Evolutionary conservation across 1,140 invertebrate genomes (phyloP).

Genomic region (Drosophila parvula): DNA sequence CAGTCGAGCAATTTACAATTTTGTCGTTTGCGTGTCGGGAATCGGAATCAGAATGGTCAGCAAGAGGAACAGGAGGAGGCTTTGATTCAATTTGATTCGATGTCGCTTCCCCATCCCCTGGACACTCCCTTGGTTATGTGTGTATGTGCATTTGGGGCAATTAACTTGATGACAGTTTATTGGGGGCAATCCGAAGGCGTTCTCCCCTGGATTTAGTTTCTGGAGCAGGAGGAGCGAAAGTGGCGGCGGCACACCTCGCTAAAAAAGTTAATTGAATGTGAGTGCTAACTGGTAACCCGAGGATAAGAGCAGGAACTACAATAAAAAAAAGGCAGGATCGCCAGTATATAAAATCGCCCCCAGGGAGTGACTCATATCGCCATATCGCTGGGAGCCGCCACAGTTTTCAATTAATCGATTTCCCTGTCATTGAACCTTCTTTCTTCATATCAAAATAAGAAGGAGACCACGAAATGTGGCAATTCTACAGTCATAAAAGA

Average conservation of each 20-base stretch:
- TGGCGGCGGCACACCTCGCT: conserved; percentile 37
- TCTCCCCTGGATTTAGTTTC: neutral
- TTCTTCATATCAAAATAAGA: conserved; percentile 27
- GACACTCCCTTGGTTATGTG: conserved; percentile 48
- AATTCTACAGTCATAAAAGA: conserved; percentile 4
- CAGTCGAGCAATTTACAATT: conserved; percentile 40
- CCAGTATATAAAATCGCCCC: conserved; percentile 2
- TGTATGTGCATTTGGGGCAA: conserved; percentile 53
- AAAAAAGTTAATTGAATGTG: conserved; percentile 49
- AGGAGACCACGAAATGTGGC: neutral
- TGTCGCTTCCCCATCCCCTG: conserved; percentile 12
- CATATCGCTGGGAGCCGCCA: conserved; percentile 21
- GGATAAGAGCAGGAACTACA: conserved; percentile 24
- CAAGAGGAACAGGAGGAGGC: conserved; percentile 9
- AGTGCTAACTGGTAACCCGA: conserved; percentile 27
- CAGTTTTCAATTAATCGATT: conserved; percentile 44
- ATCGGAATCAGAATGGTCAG: conserved; percentile 14
- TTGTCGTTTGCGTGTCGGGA: conserved; percentile 22
- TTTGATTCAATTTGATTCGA: conserved; percentile 47
- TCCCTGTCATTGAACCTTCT: conserved; percentile 52
- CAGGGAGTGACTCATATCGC: conserved; percentile 27
- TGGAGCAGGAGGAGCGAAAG: conserved; percentile 12
- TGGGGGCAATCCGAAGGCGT: conserved; percentile 48
- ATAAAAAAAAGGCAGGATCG: conserved; percentile 20
- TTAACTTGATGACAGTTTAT: conserved; percentile 60